Evolutionary conservation across 2,888 invertebrate species (phyloP).

Genomic region (Troides oblongomaculatus): DNA sequence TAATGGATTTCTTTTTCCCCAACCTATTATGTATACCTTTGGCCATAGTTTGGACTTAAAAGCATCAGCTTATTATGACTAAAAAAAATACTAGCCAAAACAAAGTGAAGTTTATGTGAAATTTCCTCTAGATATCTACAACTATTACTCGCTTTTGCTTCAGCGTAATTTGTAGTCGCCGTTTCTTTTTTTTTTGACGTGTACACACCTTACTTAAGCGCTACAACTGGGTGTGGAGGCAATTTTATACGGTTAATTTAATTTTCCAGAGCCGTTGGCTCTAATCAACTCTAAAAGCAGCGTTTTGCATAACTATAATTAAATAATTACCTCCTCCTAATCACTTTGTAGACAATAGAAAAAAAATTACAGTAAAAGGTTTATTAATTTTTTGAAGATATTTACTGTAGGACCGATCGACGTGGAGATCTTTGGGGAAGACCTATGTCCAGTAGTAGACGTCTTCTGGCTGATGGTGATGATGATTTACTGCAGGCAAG

Average conservation of each 20-base stretch:
- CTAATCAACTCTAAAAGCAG: constrained; percentile 27
- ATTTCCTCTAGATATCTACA: neutral
- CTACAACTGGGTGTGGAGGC: constrained; percentile 24
- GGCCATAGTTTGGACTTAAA: too few species aligned
- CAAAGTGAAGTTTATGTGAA: neutral
- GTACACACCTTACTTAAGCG: constrained; percentile 26
- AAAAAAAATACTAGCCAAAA: too few species aligned
- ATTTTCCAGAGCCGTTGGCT: constrained; percentile 20
- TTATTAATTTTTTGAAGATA: too few species aligned
- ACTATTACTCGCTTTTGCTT: neutral
- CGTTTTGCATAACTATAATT: constrained; percentile 14
- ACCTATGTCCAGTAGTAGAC: too few species aligned
- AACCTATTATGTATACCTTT: too few species aligned
- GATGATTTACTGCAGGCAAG: too few species aligned
- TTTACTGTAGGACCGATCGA: too few species aligned
- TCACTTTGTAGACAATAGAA: neutral
- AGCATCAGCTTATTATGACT: too few species aligned
- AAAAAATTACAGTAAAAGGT: neutral
- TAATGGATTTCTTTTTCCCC: too few species aligned
- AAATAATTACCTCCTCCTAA: neutral
- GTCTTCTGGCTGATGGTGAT: too few species aligned
- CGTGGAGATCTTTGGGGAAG: too few species aligned
- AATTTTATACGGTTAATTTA: constrained; percentile 26
- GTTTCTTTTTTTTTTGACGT: constrained; percentile 16
- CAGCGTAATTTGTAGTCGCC: constrained; percentile 22